Evolutionary conservation across 2,113 vertebrate genomes (phyloP).

Genomic region (Ctenodactylus gundi): DNA sequence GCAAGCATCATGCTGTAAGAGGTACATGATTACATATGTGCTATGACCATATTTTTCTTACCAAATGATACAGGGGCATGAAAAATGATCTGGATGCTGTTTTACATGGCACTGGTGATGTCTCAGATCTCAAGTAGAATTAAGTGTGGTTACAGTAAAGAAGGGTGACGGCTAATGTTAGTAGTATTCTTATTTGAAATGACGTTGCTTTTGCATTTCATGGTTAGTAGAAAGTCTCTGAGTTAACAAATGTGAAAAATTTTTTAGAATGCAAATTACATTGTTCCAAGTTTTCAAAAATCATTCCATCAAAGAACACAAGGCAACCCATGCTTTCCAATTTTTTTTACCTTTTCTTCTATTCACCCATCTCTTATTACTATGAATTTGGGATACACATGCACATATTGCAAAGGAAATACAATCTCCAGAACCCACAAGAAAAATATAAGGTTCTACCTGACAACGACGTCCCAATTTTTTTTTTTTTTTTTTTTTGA

Average conservation of each 20-base stretch:
- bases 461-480: background rate
- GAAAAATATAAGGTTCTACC: background rate
- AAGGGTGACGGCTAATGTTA: background rate
- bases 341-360: too few relatives aligned
- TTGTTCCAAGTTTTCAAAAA: conserved; percentile 10
- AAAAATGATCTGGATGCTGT: background rate
- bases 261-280: background rate
- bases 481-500: too few relatives aligned
- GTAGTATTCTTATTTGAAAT: background rate
- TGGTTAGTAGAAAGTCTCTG: background rate
- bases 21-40: too few relatives aligned
- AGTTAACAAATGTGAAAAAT: background rate
- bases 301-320: background rate
- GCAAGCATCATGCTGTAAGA: too few relatives aligned
- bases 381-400: too few relatives aligned
- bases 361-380: too few relatives aligned
- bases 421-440: background rate
- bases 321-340: background rate
- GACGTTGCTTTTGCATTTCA: background rate
- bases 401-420: background rate
- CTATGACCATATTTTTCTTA: background rate
- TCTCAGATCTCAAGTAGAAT: background rate
- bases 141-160: background rate
- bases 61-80: background rate
- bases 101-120: background rate